Percentiles rank a stretch among this genome's conserved stretches.
phyloP scores from a whole-genome alignment of 2,797 vertebrate species.

The Tragopan temminckii region DNA sequence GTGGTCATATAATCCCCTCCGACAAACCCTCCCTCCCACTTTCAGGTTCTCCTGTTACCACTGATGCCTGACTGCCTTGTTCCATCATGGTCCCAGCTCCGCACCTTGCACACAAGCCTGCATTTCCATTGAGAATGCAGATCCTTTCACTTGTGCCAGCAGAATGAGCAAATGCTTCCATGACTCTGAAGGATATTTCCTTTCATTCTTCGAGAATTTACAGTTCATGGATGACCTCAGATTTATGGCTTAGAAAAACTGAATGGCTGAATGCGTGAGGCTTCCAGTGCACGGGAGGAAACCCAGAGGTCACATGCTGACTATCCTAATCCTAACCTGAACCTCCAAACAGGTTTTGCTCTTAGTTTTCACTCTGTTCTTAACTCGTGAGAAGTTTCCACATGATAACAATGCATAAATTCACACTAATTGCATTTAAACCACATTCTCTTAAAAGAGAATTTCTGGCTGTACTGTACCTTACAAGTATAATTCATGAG shows the following conservation, averaged over 20 bases:
- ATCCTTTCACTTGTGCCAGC: not conserved
- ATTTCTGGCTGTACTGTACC: not conserved
- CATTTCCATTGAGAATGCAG: not conserved
- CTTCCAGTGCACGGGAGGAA: not conserved
- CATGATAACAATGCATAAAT: not conserved
- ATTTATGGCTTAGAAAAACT: not conserved
- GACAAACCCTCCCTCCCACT: slow-evolving; percentile 10
- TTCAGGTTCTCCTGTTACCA: slow-evolving; percentile 26
- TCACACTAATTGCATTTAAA: not conserved
- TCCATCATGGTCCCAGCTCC: not conserved
- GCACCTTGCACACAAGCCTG: not conserved
- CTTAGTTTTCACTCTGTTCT: not conserved
- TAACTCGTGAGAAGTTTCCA: not conserved
- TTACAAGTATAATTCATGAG: not conserved
- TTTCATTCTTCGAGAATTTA: not conserved
- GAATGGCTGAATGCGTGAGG: not conserved
- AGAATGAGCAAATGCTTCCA: not conserved
- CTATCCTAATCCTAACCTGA: not conserved
- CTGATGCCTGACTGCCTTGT: not conserved
- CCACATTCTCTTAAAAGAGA: not conserved
- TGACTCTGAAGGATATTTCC: not conserved
- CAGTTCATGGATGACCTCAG: not conserved
- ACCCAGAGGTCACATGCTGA: not conserved
- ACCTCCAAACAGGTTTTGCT: not conserved
- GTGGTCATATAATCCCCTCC: slow-evolving; percentile 58